phyloP scores from a whole-genome alignment of 2,888 invertebrate genomes.

The Euplagia quadripunctaria region DNA sequence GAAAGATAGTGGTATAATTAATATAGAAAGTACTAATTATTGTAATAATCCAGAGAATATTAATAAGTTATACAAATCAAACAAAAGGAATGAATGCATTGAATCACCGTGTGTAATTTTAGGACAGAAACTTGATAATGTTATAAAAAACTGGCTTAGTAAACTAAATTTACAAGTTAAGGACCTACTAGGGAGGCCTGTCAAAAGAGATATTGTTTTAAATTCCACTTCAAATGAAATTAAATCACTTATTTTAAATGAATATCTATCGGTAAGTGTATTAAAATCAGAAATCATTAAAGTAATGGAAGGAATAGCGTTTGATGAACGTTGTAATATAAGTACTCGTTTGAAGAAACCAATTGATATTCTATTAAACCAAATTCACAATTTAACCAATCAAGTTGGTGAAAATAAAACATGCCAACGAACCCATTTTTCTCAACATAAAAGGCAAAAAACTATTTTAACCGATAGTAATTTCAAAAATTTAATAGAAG shows the following conservation, averaged over 20 bases:
- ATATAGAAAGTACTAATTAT: not conserved
- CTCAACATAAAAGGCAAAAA: conserved; percentile 36
- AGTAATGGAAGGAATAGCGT: conserved; percentile 58
- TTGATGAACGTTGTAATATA: conserved; percentile 48
- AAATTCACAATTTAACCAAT: not conserved
- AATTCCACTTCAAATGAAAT: conserved; percentile 50
- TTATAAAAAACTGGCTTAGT: conserved; percentile 62
- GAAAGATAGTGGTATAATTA: not conserved
- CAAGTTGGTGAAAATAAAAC: not conserved
- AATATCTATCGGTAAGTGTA: conserved; percentile 41
- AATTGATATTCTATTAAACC: conserved; percentile 44
- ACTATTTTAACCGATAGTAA: conserved; percentile 56
- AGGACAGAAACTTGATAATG: conserved; percentile 40
- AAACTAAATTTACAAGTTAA: conserved; percentile 52
- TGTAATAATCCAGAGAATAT: not conserved
- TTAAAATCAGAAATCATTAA: conserved; percentile 54
- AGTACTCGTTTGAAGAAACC: conserved; percentile 53
- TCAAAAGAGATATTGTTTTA: conserved; percentile 49
- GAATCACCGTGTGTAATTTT: not conserved
- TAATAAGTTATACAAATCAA: not conserved
- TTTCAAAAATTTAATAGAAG: conserved; percentile 54
- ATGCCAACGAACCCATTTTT: conserved; percentile 31
- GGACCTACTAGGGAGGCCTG: conserved; percentile 41
- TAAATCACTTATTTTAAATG: conserved; percentile 46
- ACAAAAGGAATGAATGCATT: not conserved